These are phyloP conservation scores for Microtus oregoni DNA, from an alignment of 2,113 vertebrate genomes.

Conservation along the genomic window DNA sequence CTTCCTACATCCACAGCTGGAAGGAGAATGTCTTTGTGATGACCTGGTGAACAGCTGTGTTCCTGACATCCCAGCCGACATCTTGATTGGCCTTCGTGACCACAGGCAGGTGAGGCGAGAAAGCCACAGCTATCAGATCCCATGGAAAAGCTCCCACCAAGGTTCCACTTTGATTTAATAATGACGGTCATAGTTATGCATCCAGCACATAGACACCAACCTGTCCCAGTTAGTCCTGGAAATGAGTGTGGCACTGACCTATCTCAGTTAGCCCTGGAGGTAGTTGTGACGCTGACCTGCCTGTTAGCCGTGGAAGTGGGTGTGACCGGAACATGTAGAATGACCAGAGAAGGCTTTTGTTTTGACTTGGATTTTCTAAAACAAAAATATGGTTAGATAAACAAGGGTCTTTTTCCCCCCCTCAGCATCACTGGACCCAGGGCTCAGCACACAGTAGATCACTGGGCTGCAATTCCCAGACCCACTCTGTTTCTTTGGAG, in stretches of 20 bases:
- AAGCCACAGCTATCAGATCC: neutral
- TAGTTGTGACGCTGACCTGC: neutral
- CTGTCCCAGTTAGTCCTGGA: neutral
- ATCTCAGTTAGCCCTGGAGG: neutral
- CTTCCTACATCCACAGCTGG: conserved; percentile 84
- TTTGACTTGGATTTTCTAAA: neutral
- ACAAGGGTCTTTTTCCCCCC: neutral
- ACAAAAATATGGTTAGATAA: neutral
- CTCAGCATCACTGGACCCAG: neutral
- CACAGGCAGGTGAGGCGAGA: conserved; percentile 87
- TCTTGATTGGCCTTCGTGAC: conserved; percentile 90
- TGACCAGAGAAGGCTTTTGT: neutral
- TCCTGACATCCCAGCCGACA: conserved; percentile 89
- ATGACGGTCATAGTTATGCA: neutral
- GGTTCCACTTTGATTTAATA: neutral
- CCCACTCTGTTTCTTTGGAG: neutral
- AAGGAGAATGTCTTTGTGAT: conserved; percentile 91
- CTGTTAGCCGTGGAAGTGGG: neutral
- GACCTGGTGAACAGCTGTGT: conserved; percentile 91
- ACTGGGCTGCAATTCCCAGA: no score
- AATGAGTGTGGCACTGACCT: neutral
- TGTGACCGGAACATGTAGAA: neutral
- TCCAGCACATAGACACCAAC: neutral
- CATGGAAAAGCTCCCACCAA: neutral
- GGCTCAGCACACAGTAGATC: neutral